Base-by-base conservation (phyloP, 1,140 invertebrate genomes). In the Globodera rostochiensis region DNA sequence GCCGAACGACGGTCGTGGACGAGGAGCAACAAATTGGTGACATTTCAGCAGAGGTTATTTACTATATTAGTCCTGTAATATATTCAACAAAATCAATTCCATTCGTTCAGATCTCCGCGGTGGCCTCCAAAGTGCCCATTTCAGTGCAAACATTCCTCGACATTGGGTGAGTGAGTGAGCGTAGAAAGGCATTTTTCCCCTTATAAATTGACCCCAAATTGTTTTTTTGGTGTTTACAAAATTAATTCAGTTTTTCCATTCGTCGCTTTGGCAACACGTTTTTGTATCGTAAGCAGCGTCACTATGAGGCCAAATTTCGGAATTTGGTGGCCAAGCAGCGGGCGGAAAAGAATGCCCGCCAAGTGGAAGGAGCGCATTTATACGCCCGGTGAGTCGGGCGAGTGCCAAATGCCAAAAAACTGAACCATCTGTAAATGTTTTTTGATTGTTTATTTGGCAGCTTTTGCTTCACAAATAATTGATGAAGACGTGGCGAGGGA, bases 241-340 rank as follows among this genome's bases (percentile, higher is more conserved):
- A n/a, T 67, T 47, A 6, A 45, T 45, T 21, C 11, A 78, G 76
- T 11, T 78, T 78, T 46, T 78, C 86, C 19, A 87, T 87, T 47
- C 76, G 86, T 25, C 88, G 87, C 57, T 85, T 87, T 69, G 88
- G 88, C 73, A 69, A 85, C n/a, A 75, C 75, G 0, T 88, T 84
- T 21, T 67, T 88, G 21, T 77, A 87, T 15, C 73, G 78, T 3
- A 74, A 81, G 21, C 86, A 87, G 49, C 88, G 86, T n/a, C 79
- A 87, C 45, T 87, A 85, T 50, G 86, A 87, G 71, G 74, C 77
- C 45, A 85, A 87, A 75, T 87, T 81, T 76, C 74, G 84, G 6
- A 81, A 85, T 60, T 77, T 86, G n/a, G 84, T 85, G 21, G 25
- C 53, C 49, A n/a, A 64, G 46, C 36, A 64, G 25, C 50, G 84